Conservation (phyloP, 2,888 invertebrate genomes). For the Pollenia amentaria region DNA sequence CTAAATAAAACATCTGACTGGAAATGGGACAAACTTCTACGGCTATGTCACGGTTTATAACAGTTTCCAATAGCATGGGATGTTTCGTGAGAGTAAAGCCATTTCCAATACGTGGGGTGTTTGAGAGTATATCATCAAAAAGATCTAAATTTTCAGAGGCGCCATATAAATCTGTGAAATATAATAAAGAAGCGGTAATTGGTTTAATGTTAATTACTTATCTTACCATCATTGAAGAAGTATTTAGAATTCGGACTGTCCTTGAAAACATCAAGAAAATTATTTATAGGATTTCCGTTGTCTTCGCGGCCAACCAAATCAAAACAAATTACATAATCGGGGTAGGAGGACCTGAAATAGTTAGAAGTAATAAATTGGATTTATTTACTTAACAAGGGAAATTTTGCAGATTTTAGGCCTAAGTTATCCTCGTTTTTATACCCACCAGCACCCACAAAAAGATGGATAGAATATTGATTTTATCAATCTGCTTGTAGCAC, state of each 20-base stretch:
- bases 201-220: slow-evolving; percentile 81
- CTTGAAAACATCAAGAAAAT: slow-evolving; percentile 78
- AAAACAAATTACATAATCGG: slow-evolving; percentile 87
- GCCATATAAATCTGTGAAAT: slow-evolving; percentile 85
- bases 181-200: background rate
- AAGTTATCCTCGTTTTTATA: no score
- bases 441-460: no score
- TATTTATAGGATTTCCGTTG: slow-evolving; percentile 85
- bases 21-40: slow-evolving; percentile 84
- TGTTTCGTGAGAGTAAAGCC: slow-evolving; percentile 83
- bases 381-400: background rate
- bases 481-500: no score
- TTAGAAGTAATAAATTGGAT: background rate
- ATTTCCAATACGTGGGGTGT: slow-evolving; percentile 84
- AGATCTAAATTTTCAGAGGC: slow-evolving; percentile 86
- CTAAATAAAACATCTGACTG: slow-evolving; percentile 85
- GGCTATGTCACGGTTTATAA: slow-evolving; percentile 81
- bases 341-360: slow-evolving; percentile 80
- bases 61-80: slow-evolving; percentile 82
- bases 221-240: slow-evolving; percentile 89
- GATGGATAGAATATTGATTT: no score
- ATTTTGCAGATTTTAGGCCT: no score
- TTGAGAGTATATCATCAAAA: slow-evolving; percentile 84
- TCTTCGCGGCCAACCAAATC: slow-evolving; percentile 90
- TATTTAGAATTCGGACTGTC: slow-evolving; percentile 84